These are phyloP conservation scores for Megalops cyprinoides DNA, from an alignment of 2,797 vertebrate genomes.

Conservation along the genomic window DNA sequence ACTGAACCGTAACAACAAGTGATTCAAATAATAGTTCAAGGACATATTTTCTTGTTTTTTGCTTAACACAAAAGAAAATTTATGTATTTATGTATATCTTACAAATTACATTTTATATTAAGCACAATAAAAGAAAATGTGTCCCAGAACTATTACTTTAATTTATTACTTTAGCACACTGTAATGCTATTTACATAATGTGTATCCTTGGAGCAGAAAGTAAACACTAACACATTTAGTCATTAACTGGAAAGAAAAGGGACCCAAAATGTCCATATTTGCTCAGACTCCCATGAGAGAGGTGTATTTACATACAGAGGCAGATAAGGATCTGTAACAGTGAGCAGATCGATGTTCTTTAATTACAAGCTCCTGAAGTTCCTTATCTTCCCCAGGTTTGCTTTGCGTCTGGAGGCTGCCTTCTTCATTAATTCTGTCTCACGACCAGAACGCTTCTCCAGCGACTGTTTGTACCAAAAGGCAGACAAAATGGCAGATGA, in stretches of 20 bases:
- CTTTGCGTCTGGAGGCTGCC: not conserved
- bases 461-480: not conserved
- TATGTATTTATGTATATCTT: no score
- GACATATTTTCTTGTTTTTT: no score
- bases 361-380: slow-evolving; percentile 6
- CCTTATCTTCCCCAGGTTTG: not conserved
- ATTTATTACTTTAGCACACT: not conserved
- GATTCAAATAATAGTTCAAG: no score
- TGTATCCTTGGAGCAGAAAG: not conserved
- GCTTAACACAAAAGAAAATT: no score
- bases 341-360: not conserved
- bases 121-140: no score
- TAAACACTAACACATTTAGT: not conserved
- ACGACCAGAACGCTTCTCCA: not conserved
- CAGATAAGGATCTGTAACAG: slow-evolving; percentile 2
- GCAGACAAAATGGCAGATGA: not conserved
- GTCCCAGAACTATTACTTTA: no score
- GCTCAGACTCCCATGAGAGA: not conserved
- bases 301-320: slow-evolving; percentile 3
- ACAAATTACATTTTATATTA: no score
- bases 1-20: no score
- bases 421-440: not conserved
- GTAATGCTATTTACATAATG: not conserved
- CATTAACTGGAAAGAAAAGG: not conserved
- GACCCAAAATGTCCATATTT: not conserved